Conservation (phyloP, 2,888 invertebrate species). For the Drosophila nr. perissopoda region DNA sequence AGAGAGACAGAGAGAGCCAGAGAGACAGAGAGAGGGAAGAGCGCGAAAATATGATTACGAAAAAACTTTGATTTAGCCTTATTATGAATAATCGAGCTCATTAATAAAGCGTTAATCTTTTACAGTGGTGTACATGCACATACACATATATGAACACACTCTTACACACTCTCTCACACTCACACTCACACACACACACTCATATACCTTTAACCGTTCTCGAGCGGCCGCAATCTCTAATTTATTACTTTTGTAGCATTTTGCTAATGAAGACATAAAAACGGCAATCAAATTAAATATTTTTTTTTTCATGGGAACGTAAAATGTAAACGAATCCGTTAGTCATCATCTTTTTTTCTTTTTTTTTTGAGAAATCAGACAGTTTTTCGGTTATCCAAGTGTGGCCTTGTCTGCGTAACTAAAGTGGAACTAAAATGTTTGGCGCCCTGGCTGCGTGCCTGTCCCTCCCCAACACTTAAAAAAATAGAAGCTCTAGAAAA, state of each 20-base stretch:
- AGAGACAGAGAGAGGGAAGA: conserved; percentile 33
- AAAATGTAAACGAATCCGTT: conserved; percentile 69
- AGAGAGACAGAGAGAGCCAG: conserved; percentile 15
- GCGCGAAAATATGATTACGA: background rate
- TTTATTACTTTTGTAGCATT: conserved; percentile 74
- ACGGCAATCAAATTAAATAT: conserved; percentile 80
- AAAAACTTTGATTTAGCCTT: background rate
- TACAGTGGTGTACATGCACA: conserved; percentile 7
- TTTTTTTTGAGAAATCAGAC: background rate
- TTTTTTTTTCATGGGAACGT: conserved; percentile 75
- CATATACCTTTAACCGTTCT: conserved; percentile 9
- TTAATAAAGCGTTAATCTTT: conserved; percentile 77
- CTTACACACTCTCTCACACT: background rate
- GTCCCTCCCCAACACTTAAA: background rate
- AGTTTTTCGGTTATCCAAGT: conserved; percentile 9
- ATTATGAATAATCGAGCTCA: conserved; percentile 77
- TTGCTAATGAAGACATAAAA: conserved; percentile 81
- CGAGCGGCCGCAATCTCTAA: conserved; percentile 61
- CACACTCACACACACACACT: background rate
- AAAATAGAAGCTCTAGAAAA: background rate
- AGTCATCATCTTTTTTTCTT: conserved; percentile 52
- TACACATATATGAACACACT: background rate
- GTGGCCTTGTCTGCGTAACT: conserved; percentile 56
- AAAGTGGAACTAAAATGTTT: conserved; percentile 69
- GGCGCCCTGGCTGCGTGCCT: conserved; percentile 55